Evolutionary conservation across 2,113 vertebrate genomes (phyloP).

Genomic region (Machaerirhynchus nigripectus): DNA sequence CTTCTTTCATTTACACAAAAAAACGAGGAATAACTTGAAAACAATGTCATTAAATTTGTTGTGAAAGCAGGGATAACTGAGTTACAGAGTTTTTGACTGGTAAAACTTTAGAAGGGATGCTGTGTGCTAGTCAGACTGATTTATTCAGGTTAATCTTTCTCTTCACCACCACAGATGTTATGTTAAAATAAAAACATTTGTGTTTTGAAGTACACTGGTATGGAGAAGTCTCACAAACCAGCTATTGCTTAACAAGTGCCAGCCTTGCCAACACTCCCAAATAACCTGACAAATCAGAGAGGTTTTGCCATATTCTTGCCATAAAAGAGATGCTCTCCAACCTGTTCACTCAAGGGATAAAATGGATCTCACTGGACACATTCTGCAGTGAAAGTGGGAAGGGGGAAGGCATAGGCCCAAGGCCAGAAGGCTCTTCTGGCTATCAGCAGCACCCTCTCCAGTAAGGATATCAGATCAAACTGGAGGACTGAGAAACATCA

Average conservation of each 20-base stretch:
- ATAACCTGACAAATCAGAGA: not conserved
- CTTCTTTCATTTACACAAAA: not conserved
- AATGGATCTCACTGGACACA: accelerated
- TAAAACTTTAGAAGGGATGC: not conserved
- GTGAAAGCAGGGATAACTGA: not conserved
- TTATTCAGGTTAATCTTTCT: not conserved
- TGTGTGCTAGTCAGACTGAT: not conserved
- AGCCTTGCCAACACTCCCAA: not conserved
- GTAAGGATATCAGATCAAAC: not conserved
- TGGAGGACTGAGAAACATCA: not conserved
- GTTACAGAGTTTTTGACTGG: not conserved
- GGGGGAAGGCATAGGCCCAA: not conserved
- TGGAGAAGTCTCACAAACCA: not conserved
- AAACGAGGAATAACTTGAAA: not conserved
- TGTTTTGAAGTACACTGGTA: not conserved
- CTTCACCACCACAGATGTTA: not conserved
- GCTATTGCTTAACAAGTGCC: not conserved
- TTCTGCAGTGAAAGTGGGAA: not conserved
- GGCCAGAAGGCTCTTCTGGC: not conserved
- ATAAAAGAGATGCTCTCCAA: not conserved
- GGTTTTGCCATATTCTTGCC: not conserved
- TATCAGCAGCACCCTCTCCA: not conserved
- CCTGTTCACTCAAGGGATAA: not conserved
- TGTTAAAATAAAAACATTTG: not conserved
- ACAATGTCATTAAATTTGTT: not conserved